These are phyloP conservation scores for Otus sunia DNA, from an alignment of 2,113 vertebrate genomes.

Conservation along the genomic window DNA sequence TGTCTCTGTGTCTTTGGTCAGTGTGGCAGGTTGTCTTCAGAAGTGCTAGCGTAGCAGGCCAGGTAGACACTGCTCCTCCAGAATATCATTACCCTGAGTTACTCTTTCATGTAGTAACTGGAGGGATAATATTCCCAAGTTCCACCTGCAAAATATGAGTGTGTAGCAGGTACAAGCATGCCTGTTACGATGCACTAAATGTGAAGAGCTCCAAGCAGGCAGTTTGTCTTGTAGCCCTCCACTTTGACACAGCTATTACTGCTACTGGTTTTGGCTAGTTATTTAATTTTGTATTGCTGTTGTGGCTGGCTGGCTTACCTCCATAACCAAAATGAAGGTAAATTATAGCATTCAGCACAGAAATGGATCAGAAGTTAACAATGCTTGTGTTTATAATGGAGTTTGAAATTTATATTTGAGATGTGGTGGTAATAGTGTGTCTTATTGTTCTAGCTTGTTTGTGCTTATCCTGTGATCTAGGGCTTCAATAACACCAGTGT, in stretches of 20 bases:
- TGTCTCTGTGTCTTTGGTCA: background rate
- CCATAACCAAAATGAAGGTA: constrained; percentile 36
- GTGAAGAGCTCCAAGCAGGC: background rate
- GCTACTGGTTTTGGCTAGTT: constrained; percentile 2
- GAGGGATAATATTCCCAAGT: background rate
- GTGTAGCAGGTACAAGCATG: background rate
- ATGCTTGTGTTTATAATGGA: background rate
- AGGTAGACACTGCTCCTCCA: background rate
- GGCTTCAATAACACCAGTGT: background rate
- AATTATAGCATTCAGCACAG: constrained; percentile 33
- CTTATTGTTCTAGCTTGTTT: background rate
- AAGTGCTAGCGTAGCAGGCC: background rate
- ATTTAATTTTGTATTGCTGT: background rate
- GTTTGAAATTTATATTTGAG: constrained; percentile 10
- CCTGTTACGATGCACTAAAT: background rate
- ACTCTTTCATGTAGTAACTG: background rate
- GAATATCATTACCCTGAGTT: background rate
- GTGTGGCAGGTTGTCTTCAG: background rate
- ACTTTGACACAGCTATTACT: background rate
- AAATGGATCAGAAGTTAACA: constrained; percentile 35
- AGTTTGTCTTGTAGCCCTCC: background rate
- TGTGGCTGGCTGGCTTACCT: constrained; percentile 40
- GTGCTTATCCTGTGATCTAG: background rate
- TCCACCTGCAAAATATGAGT: background rate
- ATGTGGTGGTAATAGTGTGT: background rate